phyloP scores from a whole-genome alignment of 1,140 invertebrate genomes.

The Nasonia giraulti region DNA sequence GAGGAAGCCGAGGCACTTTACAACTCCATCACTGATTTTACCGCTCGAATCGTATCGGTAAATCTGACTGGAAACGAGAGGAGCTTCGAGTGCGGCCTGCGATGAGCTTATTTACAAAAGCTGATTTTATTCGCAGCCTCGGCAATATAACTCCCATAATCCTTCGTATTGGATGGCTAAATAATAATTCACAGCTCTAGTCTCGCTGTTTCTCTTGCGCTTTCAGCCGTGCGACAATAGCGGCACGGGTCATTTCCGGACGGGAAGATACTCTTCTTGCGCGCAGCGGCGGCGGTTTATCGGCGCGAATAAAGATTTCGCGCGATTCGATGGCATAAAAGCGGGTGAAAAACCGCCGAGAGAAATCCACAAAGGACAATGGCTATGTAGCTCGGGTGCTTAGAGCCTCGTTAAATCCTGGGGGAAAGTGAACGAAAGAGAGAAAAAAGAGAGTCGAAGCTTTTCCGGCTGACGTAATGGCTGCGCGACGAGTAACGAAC shows the following conservation, averaged over 20 bases:
- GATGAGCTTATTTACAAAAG: neutral
- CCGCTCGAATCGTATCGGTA: neutral
- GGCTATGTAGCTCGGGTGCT: slow-evolving; percentile 20
- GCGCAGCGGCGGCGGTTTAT: neutral
- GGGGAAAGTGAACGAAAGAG: neutral
- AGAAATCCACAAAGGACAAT: slow-evolving; percentile 38
- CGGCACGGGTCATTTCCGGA: neutral
- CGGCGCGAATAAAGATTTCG: neutral
- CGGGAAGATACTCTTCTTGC: neutral
- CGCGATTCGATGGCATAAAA: slow-evolving; percentile 10
- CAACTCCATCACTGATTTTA: neutral
- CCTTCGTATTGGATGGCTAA: neutral
- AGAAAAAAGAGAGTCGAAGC: neutral
- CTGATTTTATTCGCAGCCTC: neutral
- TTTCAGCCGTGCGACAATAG: neutral
- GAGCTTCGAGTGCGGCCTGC: neutral
- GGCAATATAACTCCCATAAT: neutral
- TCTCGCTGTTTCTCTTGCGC: neutral
- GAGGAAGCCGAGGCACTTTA: neutral
- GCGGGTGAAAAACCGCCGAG: neutral
- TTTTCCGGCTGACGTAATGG: neutral
- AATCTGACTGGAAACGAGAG: neutral
- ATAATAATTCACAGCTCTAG: neutral
- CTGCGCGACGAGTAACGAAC: slow-evolving; percentile 32
- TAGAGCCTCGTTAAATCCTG: slow-evolving; percentile 42